Conservation (phyloP, 2,113 vertebrate species). For the Microtus ochrogaster region DNA sequence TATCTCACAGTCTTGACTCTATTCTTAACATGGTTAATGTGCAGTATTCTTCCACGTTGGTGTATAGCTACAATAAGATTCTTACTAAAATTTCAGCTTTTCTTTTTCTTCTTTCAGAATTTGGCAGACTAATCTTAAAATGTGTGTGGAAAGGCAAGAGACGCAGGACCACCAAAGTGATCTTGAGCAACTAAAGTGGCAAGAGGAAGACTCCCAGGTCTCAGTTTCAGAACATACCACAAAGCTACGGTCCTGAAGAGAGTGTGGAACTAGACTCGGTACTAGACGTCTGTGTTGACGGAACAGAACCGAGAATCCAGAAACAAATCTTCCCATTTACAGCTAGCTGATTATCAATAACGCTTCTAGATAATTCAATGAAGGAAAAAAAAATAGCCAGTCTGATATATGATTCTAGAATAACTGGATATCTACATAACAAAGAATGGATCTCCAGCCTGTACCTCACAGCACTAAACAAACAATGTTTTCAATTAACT, state of each 20-base stretch:
- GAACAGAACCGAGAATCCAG: background rate
- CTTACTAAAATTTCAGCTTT: constrained; percentile 6
- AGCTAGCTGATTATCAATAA: constrained; percentile 6
- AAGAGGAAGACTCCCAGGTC: constrained; percentile 25
- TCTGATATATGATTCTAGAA: background rate
- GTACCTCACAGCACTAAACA: background rate
- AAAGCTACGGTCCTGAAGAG: constrained; percentile 6
- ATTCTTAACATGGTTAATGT: background rate
- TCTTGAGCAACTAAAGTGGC: constrained; percentile 13
- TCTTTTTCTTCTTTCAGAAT: background rate
- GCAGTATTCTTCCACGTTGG: background rate
- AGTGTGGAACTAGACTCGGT: background rate
- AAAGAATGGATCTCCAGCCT: constrained; percentile 12
- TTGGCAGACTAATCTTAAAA: constrained; percentile 20
- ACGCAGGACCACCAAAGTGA: background rate
- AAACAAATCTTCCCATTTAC: background rate
- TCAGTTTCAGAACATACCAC: constrained; percentile 27
- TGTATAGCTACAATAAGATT: background rate
- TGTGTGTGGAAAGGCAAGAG: background rate
- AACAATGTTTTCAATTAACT: background rate
- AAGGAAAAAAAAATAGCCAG: background rate
- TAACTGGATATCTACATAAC: background rate
- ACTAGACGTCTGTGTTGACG: background rate
- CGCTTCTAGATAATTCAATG: background rate
- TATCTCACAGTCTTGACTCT: background rate